Evolutionary conservation across 2,113 vertebrate species (phyloP).

Genomic region (Phodopus roborovskii): DNA sequence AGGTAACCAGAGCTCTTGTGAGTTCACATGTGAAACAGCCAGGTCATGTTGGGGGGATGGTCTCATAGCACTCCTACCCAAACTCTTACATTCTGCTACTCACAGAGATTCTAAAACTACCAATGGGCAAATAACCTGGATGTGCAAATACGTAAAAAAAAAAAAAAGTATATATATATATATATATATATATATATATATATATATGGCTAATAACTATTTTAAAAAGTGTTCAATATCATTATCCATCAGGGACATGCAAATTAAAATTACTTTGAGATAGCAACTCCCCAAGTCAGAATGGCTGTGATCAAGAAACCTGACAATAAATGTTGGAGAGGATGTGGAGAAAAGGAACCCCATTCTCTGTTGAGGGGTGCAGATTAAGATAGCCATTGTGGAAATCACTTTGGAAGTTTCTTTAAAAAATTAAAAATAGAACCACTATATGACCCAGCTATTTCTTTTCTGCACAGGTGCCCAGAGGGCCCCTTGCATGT

Average conservation of each 20-base stretch:
- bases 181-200: too few relatives aligned
- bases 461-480: background rate
- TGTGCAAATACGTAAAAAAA: background rate
- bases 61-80: background rate
- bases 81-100: too few relatives aligned
- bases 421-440: background rate
- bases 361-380: background rate
- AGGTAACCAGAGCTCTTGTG: too few relatives aligned
- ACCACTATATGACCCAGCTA: background rate
- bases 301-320: background rate
- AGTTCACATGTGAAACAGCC: too few relatives aligned
- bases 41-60: too few relatives aligned
- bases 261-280: background rate
- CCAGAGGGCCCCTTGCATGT: background rate
- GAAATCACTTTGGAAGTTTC: background rate
- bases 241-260: background rate
- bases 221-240: background rate
- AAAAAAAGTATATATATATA: too few relatives aligned
- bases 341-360: background rate
- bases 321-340: background rate
- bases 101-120: background rate
- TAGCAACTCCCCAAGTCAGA: background rate
- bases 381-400: background rate
- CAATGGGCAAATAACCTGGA: background rate
- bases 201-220: background rate